phyloP scores from a whole-genome alignment of 1,140 invertebrate species.

The Nautilus pompilius region DNA sequence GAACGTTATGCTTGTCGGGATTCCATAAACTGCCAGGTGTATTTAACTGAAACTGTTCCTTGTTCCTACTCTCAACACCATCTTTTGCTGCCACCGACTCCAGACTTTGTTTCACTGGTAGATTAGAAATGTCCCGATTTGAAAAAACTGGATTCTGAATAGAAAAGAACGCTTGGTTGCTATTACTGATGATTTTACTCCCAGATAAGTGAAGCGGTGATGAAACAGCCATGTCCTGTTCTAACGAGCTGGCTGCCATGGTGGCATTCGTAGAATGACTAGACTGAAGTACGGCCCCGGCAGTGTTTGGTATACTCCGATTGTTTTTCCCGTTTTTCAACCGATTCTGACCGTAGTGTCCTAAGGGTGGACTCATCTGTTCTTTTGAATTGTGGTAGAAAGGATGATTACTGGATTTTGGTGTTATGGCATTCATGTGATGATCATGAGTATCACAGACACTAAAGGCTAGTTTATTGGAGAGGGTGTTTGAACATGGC shows the following conservation, averaged over 20 bases:
- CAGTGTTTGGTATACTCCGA: background rate
- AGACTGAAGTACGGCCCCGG: background rate
- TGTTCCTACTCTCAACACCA: background rate
- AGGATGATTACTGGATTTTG: background rate
- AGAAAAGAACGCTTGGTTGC: too few relatives aligned
- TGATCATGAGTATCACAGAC: conserved; percentile 2
- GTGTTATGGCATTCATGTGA: background rate
- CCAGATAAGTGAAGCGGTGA: background rate
- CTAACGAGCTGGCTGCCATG: background rate
- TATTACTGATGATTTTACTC: background rate
- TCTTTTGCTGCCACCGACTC: too few relatives aligned
- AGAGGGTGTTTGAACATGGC: background rate
- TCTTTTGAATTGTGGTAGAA: background rate
- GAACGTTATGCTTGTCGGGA: conserved; percentile 2
- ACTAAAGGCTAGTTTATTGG: background rate
- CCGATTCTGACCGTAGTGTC: background rate
- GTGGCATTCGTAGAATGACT: background rate
- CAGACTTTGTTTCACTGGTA: too few relatives aligned
- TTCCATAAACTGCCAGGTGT: background rate
- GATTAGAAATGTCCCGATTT: too few relatives aligned
- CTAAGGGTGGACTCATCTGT: background rate
- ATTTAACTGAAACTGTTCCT: background rate
- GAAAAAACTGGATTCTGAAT: too few relatives aligned
- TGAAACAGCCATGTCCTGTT: background rate
- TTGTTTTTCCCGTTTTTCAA: background rate